Evolutionary conservation across 2,797 vertebrate species (phyloP).

Genomic region (Ibycter americanus): DNA sequence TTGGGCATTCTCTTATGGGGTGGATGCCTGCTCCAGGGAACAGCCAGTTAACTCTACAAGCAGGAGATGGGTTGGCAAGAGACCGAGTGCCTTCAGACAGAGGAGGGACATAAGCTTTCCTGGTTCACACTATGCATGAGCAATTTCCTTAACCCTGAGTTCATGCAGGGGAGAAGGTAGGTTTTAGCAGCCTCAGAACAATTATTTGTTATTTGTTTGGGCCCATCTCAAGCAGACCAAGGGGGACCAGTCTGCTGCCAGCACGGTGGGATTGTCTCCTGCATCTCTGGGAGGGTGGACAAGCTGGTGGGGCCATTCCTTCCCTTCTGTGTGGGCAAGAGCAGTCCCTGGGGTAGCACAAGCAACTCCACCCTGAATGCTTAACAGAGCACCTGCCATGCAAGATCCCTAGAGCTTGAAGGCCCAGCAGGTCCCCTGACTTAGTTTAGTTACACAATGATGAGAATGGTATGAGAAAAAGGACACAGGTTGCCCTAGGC

Average conservation of each 20-base stretch:
- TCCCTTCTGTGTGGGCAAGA: not conserved
- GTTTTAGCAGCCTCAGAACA: not conserved
- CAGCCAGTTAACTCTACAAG: not conserved
- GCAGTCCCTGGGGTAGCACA: not conserved
- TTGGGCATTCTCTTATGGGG: not conserved
- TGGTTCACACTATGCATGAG: not conserved
- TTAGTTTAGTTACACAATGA: not conserved
- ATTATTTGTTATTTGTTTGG: not conserved
- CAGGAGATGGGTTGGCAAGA: not conserved
- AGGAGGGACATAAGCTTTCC: not conserved
- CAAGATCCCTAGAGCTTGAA: not conserved
- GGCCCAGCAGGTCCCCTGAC: not conserved
- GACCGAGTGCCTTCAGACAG: not conserved
- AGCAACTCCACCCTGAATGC: not conserved
- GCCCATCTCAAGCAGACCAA: not conserved
- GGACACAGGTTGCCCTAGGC: not conserved
- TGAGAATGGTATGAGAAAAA: not conserved
- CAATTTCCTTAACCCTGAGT: not conserved
- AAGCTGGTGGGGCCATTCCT: not conserved
- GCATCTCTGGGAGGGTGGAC: not conserved
- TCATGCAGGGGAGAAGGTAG: not conserved
- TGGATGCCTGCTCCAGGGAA: not conserved
- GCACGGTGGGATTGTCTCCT: not conserved
- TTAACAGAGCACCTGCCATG: not conserved
- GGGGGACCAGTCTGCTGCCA: not conserved